These are phyloP conservation scores for Lepeophtheirus nordmannii DNA, from an alignment of 2,888 invertebrate genomes.

Conservation along the genomic window DNA sequence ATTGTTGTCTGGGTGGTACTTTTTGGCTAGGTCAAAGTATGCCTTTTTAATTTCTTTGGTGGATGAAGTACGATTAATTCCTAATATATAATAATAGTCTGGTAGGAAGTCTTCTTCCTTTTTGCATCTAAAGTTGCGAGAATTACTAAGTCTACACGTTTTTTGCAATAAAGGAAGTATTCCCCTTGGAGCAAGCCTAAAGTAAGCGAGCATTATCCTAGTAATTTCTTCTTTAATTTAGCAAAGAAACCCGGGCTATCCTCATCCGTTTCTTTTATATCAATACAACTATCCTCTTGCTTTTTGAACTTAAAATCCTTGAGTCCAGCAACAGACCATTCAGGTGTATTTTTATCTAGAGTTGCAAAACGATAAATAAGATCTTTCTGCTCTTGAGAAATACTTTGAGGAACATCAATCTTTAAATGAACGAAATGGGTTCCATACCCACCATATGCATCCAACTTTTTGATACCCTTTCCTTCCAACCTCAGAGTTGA, in stretches of 20 bases:
- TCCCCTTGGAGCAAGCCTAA: no score
- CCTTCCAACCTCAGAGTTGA: constrained; percentile 61
- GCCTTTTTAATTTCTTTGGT: constrained; percentile 39
- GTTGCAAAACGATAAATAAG: neutral
- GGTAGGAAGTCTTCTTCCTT: neutral
- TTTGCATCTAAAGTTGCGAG: no score
- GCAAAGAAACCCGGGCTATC: neutral
- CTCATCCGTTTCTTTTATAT: neutral
- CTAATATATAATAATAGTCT: constrained; percentile 42
- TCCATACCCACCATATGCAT: constrained; percentile 68
- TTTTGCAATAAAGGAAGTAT: no score
- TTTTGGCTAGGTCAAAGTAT: constrained; percentile 41
- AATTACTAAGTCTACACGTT: no score
- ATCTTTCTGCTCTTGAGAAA: neutral
- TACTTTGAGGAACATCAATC: constrained; percentile 37
- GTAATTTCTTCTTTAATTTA: neutral
- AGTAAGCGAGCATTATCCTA: neutral
- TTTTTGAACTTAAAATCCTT: neutral
- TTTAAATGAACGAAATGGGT: constrained; percentile 92
- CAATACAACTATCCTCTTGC: neutral
- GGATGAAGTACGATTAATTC: constrained; percentile 37
- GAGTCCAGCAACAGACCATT: neutral
- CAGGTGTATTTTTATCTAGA: constrained; percentile 1
- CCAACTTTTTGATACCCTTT: constrained; percentile 83
- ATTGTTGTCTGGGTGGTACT: constrained; percentile 44